phyloP scores from a whole-genome alignment of 2,888 invertebrate genomes.

The Drosophila mayaguana region DNA sequence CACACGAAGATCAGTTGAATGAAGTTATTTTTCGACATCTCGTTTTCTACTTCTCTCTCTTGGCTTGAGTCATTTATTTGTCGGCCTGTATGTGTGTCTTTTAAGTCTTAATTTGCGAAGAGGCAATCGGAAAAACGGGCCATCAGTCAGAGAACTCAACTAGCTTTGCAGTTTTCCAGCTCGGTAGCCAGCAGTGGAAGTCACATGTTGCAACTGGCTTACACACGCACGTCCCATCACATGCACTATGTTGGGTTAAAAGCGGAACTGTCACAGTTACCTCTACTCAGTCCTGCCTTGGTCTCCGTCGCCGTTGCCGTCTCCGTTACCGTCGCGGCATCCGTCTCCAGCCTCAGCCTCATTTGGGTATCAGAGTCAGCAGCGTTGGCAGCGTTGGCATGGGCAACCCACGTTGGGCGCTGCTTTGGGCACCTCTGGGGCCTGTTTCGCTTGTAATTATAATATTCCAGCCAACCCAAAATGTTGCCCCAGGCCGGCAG shows the following conservation, averaged over 20 bases:
- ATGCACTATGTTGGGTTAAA: constrained; percentile 35
- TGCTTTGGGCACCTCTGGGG: constrained; percentile 66
- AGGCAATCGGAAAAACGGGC: constrained; percentile 29
- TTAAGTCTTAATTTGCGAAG: constrained; percentile 70
- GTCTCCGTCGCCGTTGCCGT: constrained; percentile 17
- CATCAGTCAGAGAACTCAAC: constrained; percentile 72
- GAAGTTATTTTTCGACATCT: constrained; percentile 55
- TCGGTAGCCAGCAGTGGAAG: constrained; percentile 25
- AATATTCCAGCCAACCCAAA: constrained; percentile 81
- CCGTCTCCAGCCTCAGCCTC: constrained; percentile 40
- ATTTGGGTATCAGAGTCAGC: constrained; percentile 65
- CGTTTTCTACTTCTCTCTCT: constrained; percentile 5
- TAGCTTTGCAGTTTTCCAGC: constrained; percentile 47
- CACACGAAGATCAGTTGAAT: constrained; percentile 75
- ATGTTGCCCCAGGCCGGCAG: constrained; percentile 57
- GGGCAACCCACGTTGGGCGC: constrained; percentile 48
- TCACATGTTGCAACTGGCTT: constrained; percentile 73
- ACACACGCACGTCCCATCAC: constrained; percentile 50
- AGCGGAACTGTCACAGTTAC: constrained; percentile 72
- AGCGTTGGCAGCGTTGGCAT: constrained; percentile 32
- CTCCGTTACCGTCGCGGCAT: constrained; percentile 4
- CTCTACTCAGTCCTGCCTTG: constrained; percentile 18
- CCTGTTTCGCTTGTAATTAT: constrained; percentile 81
- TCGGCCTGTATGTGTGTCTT: constrained; percentile 17
- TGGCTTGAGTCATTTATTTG: constrained; percentile 37